These are phyloP conservation scores for Diarsia rubi DNA, from an alignment of 2,888 invertebrate species.

Conservation along the genomic window DNA sequence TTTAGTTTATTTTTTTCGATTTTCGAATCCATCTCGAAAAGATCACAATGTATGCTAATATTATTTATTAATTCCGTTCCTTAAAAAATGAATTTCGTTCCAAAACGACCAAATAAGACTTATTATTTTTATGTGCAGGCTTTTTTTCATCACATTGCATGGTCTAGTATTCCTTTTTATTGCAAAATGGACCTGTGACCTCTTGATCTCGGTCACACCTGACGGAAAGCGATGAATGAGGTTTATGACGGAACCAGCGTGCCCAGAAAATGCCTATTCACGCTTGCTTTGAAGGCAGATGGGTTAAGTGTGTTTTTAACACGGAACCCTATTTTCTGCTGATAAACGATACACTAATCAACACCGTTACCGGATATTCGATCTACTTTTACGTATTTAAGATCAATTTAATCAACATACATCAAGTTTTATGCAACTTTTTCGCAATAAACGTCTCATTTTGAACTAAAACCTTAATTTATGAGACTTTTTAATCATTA, in stretches of 20 bases:
- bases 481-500: conserved; percentile 11
- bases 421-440: conserved; percentile 44
- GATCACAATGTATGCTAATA: neutral
- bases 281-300: too few relatives aligned
- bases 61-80: neutral
- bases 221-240: too few relatives aligned
- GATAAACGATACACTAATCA: conserved; percentile 17
- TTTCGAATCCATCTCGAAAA: neutral
- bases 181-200: too few relatives aligned
- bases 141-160: neutral
- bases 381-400: conserved; percentile 43
- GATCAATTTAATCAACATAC: conserved; percentile 48
- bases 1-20: neutral
- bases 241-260: too few relatives aligned
- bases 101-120: neutral
- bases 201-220: too few relatives aligned
- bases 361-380: conserved; percentile 44
- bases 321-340: conserved; percentile 8
- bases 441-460: conserved; percentile 40
- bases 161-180: neutral
- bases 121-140: neutral
- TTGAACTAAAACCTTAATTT: conserved; percentile 24
- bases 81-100: neutral
- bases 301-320: neutral
- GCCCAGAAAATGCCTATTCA: too few relatives aligned